Evolutionary conservation across 1,140 invertebrate species (phyloP).

Genomic region (Macrostomum lignano): DNA sequence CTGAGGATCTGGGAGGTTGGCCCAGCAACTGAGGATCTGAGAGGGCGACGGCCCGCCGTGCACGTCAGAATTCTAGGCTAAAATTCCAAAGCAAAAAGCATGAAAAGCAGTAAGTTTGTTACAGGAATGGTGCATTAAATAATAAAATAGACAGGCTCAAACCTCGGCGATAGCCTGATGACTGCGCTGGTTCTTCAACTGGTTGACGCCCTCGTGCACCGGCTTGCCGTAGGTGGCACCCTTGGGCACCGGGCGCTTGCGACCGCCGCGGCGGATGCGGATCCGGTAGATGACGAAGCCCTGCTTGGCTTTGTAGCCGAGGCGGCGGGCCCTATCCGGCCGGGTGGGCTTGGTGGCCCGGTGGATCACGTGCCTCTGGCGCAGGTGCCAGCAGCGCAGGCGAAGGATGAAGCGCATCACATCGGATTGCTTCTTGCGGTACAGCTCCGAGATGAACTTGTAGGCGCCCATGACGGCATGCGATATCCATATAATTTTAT

Average conservation of each 20-base stretch:
- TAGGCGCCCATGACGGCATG: too few species aligned
- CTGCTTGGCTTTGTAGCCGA: conserved; percentile 91
- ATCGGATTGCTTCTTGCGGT: conserved; percentile 81
- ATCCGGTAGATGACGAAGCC: conserved; percentile 90
- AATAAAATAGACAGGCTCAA: conserved; percentile 33
- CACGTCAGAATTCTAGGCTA: too few species aligned
- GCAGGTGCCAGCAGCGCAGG: conserved; percentile 85
- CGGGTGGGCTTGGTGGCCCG: conserved; percentile 71
- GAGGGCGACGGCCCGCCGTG: too few species aligned
- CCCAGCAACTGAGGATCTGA: too few species aligned
- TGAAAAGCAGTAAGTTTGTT: too few species aligned
- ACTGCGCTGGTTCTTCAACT: conserved; percentile 72
- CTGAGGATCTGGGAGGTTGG: too few species aligned
- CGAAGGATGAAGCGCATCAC: conserved; percentile 33
- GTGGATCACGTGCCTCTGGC: conserved; percentile 75
- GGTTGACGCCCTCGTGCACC: conserved; percentile 89
- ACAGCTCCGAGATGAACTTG: conserved; percentile 49
- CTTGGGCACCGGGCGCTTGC: conserved; percentile 88
- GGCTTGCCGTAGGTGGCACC: conserved; percentile 96
- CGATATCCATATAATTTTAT: too few species aligned
- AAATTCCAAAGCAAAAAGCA: too few species aligned
- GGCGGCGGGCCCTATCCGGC: conserved; percentile 79
- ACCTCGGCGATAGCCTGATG: conserved; percentile 89
- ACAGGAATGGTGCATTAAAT: conserved; percentile 14
- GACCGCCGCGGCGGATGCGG: conserved; percentile 77